phyloP scores from a whole-genome alignment of 92 coral and sea anemone genomes.

The Actinostola sp. region DNA sequence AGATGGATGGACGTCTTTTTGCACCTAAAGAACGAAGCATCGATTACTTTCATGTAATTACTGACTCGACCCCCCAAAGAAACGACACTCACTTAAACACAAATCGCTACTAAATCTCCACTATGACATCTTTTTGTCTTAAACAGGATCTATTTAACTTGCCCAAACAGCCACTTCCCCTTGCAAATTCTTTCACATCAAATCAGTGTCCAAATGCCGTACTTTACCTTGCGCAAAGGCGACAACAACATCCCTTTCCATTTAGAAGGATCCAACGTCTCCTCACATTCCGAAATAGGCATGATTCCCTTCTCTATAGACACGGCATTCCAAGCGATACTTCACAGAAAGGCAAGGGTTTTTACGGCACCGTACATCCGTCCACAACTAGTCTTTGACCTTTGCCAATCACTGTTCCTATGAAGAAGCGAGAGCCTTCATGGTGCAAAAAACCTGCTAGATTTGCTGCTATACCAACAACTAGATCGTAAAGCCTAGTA shows the following conservation, averaged over 20 bases:
- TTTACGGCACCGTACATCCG: constrained; percentile 15
- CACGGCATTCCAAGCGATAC: constrained; percentile 68
- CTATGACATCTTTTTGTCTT: constrained; percentile 6
- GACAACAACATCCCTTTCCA: constrained; percentile 94
- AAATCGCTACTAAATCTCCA: constrained; percentile 7
- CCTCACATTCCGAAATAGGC: constrained; percentile 91
- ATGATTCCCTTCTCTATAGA: constrained; percentile 64
- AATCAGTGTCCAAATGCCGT: background rate
- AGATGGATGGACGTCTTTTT: constrained; percentile 89
- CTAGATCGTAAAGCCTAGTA: background rate
- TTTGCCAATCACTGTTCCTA: constrained; percentile 21
- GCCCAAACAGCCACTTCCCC: constrained; percentile 60
- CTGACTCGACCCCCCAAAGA: background rate
- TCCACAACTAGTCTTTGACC: constrained; percentile 19
- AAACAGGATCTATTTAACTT: constrained; percentile 53
- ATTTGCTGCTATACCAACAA: background rate
- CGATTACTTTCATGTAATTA: background rate
- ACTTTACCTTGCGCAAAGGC: constrained; percentile 88
- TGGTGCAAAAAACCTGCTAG: constrained; percentile 3
- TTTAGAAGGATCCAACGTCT: constrained; percentile 76
- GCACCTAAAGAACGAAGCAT: constrained; percentile 76
- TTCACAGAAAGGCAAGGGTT: constrained; percentile 14
- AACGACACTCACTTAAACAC: background rate
- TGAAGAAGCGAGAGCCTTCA: constrained; percentile 7
- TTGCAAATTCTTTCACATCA: constrained; percentile 21